Percentiles rank a stretch among this genome's conserved stretches.
Conservation (phyloP, 2,797 vertebrate species). For the Tenualosa ilisha region DNA sequence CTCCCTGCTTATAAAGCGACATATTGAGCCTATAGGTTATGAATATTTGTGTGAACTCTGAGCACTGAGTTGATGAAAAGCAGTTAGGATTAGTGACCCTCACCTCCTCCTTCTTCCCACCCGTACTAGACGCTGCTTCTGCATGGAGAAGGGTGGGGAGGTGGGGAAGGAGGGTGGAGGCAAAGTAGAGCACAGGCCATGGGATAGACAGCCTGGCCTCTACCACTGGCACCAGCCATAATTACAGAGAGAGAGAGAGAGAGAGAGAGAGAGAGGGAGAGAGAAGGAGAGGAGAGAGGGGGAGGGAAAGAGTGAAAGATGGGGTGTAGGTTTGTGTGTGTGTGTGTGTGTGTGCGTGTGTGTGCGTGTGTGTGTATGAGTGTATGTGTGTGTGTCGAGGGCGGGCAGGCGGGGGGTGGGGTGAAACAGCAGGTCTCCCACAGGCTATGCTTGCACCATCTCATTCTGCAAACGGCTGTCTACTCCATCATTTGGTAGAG, state of each 20-base stretch:
- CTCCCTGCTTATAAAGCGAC: constrained; percentile 15
- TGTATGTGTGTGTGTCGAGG: neutral
- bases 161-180: neutral
- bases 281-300: constrained; percentile 22
- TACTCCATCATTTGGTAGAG: constrained; percentile 32
- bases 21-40: neutral
- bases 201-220: constrained; percentile 20
- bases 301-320: neutral
- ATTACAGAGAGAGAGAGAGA: constrained; percentile 35
- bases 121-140: neutral
- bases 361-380: neutral
- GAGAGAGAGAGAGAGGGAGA: constrained; percentile 25
- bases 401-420: neutral
- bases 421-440: constrained; percentile 33
- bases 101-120: neutral
- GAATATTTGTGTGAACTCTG: neutral
- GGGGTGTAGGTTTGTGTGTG: neutral
- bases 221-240: constrained; percentile 39
- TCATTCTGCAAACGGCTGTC: constrained; percentile 23
- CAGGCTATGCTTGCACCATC: constrained; percentile 27
- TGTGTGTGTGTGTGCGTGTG: constrained; percentile 2
- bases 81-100: neutral
- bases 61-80: neutral
- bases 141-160: neutral
- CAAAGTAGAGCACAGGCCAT: neutral